A percentile compares a stretch with the other conserved stretches of the same genome.
phyloP scores from a whole-genome alignment of 2,888 invertebrate species.

The Gymnocheta viridis region DNA sequence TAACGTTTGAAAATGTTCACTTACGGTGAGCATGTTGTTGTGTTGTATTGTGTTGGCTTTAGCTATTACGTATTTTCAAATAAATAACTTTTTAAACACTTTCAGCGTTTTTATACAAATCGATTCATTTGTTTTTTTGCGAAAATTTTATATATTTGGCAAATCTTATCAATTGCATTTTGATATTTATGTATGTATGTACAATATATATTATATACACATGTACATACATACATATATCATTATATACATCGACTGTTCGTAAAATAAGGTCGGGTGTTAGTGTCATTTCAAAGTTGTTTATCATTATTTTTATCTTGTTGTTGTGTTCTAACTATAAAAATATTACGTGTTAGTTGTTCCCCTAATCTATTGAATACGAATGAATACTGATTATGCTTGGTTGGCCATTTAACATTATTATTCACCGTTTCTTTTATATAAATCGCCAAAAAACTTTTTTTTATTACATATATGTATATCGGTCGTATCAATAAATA shows the following conservation, averaged over 20 bases:
- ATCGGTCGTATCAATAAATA: too few species aligned
- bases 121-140: background rate
- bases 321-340: background rate
- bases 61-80: constrained; percentile 36
- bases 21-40: constrained; percentile 76
- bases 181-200: background rate
- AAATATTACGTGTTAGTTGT: constrained; percentile 21
- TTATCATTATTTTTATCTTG: constrained; percentile 18
- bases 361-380: background rate
- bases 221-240: too few species aligned
- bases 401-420: constrained; percentile 27
- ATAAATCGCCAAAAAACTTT: background rate
- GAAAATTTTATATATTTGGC: constrained; percentile 10
- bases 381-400: constrained; percentile 8
- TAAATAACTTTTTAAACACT: constrained; percentile 34
- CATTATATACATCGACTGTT: too few species aligned
- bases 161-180: constrained; percentile 62
- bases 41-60: constrained; percentile 55
- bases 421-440: background rate
- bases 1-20: constrained; percentile 59
- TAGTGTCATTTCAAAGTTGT: constrained; percentile 1
- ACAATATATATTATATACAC: too few species aligned
- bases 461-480: too few species aligned
- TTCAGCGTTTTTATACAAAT: constrained; percentile 60
- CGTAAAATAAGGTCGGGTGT: background rate